phyloP scores from a whole-genome alignment of 2,888 invertebrate genomes.

The Dryadula phaetusa region DNA sequence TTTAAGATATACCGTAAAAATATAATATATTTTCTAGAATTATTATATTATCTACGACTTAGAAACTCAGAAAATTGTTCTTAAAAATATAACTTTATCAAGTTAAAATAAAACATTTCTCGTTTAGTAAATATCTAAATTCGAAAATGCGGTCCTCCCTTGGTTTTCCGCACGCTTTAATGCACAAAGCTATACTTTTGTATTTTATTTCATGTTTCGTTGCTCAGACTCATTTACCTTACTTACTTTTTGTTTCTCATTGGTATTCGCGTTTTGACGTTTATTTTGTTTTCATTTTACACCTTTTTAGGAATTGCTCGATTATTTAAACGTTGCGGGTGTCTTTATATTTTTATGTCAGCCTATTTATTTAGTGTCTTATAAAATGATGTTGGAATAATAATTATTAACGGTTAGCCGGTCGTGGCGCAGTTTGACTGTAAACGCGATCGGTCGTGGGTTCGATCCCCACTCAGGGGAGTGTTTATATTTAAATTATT shows the following conservation, averaged over 20 bases:
- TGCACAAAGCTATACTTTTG: constrained; percentile 43
- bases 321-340: neutral
- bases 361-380: no score
- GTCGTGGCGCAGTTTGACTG: no score
- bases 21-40: neutral
- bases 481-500: no score
- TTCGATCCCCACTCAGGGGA: no score
- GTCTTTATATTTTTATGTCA: no score
- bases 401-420: no score
- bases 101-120: constrained; percentile 8
- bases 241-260: constrained; percentile 37
- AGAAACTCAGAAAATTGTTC: neutral
- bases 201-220: constrained; percentile 42
- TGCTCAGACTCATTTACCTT: constrained; percentile 42
- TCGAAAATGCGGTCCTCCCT: constrained; percentile 35
- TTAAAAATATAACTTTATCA: neutral
- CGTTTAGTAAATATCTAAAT: constrained; percentile 36
- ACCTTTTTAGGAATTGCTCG: constrained; percentile 12
- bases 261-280: constrained; percentile 35
- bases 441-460: no score
- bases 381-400: no score
- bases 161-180: constrained; percentile 37
- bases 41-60: no score
- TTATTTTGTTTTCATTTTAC: constrained; percentile 26
- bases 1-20: no score